A percentile compares a stretch with the other conserved stretches of the same genome.
These are phyloP conservation scores for Plebejus anna DNA, from an alignment of 2,888 invertebrate genomes.

Conservation along the genomic window DNA sequence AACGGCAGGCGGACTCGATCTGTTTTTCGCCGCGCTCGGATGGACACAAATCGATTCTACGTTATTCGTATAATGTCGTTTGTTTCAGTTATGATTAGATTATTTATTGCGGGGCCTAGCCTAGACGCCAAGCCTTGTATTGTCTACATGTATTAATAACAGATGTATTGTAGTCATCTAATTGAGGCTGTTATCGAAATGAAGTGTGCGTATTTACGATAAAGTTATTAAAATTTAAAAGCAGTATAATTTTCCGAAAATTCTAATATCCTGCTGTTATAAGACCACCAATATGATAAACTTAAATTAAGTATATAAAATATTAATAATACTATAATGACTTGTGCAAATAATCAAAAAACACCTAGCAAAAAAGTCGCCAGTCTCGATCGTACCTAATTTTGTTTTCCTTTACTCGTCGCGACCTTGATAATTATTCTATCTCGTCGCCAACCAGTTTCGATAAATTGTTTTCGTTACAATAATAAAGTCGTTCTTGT, in stretches of 20 bases:
- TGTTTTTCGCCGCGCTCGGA: constrained; percentile 40
- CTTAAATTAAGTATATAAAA: neutral
- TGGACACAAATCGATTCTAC: constrained; percentile 43
- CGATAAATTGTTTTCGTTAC: constrained; percentile 52
- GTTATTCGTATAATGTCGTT: constrained; percentile 38
- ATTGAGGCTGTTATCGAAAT: no score
- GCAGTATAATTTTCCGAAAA: no score
- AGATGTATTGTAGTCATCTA: no score
- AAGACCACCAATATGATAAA: no score
- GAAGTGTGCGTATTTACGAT: no score
- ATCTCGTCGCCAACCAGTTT: constrained; percentile 44
- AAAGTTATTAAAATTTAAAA: no score
- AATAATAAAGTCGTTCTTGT: constrained; percentile 52
- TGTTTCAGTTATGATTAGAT: constrained; percentile 35
- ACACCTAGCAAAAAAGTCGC: neutral
- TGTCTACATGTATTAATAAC: neutral
- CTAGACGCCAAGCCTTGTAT: neutral
- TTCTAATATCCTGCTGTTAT: no score
- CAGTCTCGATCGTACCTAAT: neutral
- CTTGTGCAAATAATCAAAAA: neutral
- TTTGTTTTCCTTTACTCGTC: constrained; percentile 15
- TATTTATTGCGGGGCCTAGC: neutral
- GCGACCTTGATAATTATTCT: constrained; percentile 25
- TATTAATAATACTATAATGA: neutral
- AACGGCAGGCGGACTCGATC: constrained; percentile 30